Evolutionary conservation across 2,797 vertebrate genomes (phyloP).

Genomic region (Jordanella pulchra): DNA sequence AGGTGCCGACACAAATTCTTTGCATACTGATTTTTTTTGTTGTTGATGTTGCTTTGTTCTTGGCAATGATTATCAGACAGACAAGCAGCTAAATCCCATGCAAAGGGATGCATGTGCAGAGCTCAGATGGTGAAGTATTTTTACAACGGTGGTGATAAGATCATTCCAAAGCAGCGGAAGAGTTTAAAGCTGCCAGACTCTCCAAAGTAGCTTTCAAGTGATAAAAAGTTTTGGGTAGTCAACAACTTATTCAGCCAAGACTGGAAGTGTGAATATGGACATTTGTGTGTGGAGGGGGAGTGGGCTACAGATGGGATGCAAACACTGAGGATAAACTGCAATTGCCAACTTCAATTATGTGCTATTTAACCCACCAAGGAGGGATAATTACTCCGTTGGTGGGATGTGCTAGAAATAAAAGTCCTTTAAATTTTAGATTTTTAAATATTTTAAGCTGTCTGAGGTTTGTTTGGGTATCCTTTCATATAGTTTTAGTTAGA

Average conservation of each 20-base stretch:
- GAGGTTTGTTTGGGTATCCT: background rate
- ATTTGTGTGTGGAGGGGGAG: constrained; percentile 7
- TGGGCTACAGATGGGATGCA: constrained; percentile 29
- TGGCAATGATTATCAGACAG: background rate
- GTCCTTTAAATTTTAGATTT: background rate
- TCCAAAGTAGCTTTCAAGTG: constrained; percentile 22
- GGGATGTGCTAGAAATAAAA: background rate
- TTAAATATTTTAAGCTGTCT: background rate
- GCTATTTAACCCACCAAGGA: constrained; percentile 34
- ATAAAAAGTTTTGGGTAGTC: constrained; percentile 35
- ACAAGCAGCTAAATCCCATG: background rate
- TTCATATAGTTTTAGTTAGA: background rate
- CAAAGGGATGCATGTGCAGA: background rate
- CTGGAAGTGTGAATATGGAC: constrained; percentile 30
- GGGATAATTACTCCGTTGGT: constrained; percentile 4
- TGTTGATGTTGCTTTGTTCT: background rate
- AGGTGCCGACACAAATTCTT: background rate
- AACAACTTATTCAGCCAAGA: constrained; percentile 52
- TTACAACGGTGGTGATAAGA: background rate
- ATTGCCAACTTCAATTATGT: constrained; percentile 21
- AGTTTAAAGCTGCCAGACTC: constrained; percentile 10
- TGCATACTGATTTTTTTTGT: background rate
- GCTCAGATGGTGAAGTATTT: background rate
- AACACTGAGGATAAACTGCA: constrained; percentile 30
- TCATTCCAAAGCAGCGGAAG: background rate